Evolutionary conservation across 2,797 vertebrate species (phyloP).

Genomic region (Acrossocheilus fasciatus): DNA sequence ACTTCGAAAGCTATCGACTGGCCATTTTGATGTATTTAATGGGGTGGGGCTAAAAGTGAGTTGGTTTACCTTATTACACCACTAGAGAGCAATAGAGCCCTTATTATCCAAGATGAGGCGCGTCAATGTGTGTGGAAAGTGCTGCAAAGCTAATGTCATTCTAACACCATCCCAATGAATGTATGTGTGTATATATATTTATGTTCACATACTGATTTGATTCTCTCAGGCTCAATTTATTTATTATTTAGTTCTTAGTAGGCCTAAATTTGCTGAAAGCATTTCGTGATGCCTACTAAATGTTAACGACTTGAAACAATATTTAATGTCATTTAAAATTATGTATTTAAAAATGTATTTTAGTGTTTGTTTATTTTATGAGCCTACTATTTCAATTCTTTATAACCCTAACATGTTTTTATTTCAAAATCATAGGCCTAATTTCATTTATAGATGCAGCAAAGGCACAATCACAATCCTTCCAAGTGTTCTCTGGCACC

Average conservation of each 20-base stretch:
- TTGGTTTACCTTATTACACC: neutral
- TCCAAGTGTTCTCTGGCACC: neutral
- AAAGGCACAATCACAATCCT: neutral
- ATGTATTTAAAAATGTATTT: neutral
- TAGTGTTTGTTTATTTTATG: neutral
- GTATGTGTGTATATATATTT: neutral
- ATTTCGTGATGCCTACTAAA: neutral
- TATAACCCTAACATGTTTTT: neutral
- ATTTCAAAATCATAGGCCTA: no score
- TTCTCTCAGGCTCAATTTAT: neutral
- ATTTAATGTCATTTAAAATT: neutral
- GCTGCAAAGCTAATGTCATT: neutral
- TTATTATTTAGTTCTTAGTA: neutral
- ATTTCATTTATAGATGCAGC: neutral
- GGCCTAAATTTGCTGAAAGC: neutral
- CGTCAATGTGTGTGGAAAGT: neutral
- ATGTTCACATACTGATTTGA: neutral
- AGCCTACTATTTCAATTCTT: neutral
- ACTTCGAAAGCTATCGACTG: neutral
- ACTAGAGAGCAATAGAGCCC: neutral
- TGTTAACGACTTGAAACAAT: neutral
- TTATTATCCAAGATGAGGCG: neutral
- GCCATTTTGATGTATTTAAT: neutral
- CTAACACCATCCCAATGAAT: neutral
- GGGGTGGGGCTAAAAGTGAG: neutral